Evolutionary conservation across 2,888 invertebrate genomes (phyloP).

Genomic region (Malachius bipustulatus): DNA sequence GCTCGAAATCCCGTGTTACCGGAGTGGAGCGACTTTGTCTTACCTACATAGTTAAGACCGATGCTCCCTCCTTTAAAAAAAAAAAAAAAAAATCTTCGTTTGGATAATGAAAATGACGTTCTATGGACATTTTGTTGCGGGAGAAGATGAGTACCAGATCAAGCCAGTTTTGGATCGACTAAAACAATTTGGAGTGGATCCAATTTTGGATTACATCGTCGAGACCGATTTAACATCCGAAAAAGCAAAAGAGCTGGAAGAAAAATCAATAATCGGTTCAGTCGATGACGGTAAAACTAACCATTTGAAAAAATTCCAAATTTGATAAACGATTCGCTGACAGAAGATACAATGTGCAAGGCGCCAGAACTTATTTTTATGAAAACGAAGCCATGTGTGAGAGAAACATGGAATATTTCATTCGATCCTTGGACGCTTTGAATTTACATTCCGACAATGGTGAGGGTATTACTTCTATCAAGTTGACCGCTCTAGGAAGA

Average conservation of each 20-base stretch:
- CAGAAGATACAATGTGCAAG: conserved; percentile 74
- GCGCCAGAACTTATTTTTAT: conserved; percentile 91
- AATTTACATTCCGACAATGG: conserved; percentile 59
- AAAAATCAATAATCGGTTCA: conserved; percentile 46
- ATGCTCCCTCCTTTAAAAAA: too few relatives aligned
- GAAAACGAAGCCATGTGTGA: conserved; percentile 90
- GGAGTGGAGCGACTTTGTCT: too few relatives aligned
- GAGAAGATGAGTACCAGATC: conserved; percentile 72
- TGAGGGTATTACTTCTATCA: conserved; percentile 89
- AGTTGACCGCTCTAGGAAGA: conserved; percentile 85
- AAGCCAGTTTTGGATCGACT: conserved; percentile 64
- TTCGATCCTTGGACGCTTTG: conserved; percentile 83
- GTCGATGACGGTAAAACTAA: too few relatives aligned
- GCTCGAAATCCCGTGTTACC: too few relatives aligned
- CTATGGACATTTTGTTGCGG: conserved; percentile 95
- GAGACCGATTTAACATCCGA: conserved; percentile 83
- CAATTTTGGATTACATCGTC: conserved; percentile 90
- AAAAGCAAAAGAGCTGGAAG: conserved; percentile 79
- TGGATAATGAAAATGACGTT: conserved; percentile 77
- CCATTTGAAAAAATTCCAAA: too few relatives aligned
- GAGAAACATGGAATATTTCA: conserved; percentile 82
- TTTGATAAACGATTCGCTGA: conserved; percentile 81
- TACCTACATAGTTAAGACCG: too few relatives aligned
- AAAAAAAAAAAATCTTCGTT: too few relatives aligned
- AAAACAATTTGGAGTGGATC: conserved; percentile 85